A percentile compares a stretch with the other conserved stretches of the same genome.
Evolutionary conservation across 35 echinoderm and acorn worm genomes (phyloP).

Genomic region (Apostichopus californicus): DNA sequence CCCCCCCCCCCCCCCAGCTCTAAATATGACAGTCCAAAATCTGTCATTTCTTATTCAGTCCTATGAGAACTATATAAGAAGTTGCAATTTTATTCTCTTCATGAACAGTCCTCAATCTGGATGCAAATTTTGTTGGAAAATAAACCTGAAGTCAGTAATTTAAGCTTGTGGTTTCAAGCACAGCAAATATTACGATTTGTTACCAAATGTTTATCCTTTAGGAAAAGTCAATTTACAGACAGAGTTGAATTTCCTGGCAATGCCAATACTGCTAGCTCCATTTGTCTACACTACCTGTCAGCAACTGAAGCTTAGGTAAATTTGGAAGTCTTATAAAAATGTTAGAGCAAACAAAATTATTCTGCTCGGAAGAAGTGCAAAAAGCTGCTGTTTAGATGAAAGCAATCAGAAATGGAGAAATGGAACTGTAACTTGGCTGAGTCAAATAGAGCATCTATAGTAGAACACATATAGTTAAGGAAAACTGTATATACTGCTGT

Average conservation of each 20-base stretch:
- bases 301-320: background rate
- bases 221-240: conserved; percentile 3
- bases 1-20: too few relatives aligned
- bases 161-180: background rate
- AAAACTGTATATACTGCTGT: too few relatives aligned
- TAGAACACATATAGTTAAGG: too few relatives aligned
- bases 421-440: too few relatives aligned
- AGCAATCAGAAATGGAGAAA: background rate
- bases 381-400: background rate
- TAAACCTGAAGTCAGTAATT: background rate
- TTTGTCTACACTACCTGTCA: conserved; percentile 7
- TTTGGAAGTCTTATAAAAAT: conserved; percentile 11
- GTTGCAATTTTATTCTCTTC: background rate
- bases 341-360: background rate
- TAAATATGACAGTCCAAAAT: too few relatives aligned
- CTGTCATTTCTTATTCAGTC: too few relatives aligned
- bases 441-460: too few relatives aligned
- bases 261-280: background rate
- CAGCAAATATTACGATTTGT: conserved; percentile 11
- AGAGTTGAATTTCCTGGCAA: background rate
- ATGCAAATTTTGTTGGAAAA: background rate
- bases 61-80: too few relatives aligned
- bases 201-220: background rate
- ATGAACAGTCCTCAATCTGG: background rate
- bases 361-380: background rate